Base-by-base conservation (phyloP, 2,888 invertebrate genomes). In the Acheta domesticus region DNA sequence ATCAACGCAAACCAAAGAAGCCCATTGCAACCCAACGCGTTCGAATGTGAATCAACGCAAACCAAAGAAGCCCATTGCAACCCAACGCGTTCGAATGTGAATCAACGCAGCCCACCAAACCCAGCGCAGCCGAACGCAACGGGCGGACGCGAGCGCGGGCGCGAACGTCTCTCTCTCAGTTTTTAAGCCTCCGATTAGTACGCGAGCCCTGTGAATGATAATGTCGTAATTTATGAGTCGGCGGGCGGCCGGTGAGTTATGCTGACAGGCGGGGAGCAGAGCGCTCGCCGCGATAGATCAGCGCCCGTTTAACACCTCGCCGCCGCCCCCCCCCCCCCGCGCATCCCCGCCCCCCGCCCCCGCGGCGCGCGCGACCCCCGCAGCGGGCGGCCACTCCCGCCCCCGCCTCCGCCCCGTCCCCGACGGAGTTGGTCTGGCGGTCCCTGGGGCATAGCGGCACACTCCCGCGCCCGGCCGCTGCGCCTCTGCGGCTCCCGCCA, bases 221-320 rank as follows among this genome's bases (percentile, higher is more conserved):
- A 80, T 80, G 76, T 80, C 78, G 78, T 80, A 80, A 80, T 80
- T 80, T 80, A 80, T 80, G 77, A 80, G 77, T 20, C 20, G 50
- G 11, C 36, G 76, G 74, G 21, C 36, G 75, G 36, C 49, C 62
- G 12, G 50, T 80, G 80, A 80, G 80, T 80, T 80, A 80, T 80
- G 80, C 76, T 78, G 80, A 80, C 80, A 80, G 75, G 76, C 78
- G 49, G 80, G 75, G 75, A 73, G 23, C 36, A 50, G 78, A 76
- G 75, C 80, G 76, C 48, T 21, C 75, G 62, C 74, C 20, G 48
- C 78, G 78, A 80, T 80, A 80, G 78, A 80, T 80, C 80, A 80
- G 74, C 76, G 73, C 74, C 78, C 78, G 76, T 80, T 80, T 80
- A 78, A 80, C 80, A 80, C 80, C 80, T 80, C 79, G 16, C 62